Base-by-base conservation (phyloP, 2,888 invertebrate genomes). In the Pseudeuparius sepicola region DNA sequence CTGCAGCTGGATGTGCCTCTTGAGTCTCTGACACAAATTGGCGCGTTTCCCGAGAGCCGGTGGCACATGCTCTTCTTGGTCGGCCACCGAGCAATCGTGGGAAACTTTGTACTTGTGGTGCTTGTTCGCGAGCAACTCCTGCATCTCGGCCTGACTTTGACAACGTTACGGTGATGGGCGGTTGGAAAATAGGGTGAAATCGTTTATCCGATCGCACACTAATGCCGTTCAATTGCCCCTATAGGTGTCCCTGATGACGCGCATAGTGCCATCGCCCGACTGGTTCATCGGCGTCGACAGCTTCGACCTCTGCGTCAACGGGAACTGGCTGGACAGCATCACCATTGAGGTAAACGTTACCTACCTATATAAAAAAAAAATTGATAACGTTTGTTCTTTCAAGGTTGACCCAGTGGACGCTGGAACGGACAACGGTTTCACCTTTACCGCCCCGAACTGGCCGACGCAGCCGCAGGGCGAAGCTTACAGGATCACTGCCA, bases 391-490 rank as follows among this genome's bases (percentile, higher is more conserved):
- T 20, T n/a, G n/a, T 20, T 7, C 6, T 24, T 38, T 35, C 3
- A 61, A 84, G 85, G 78, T 89, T 64, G 85, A 87, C 61, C 92
- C 92, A 1, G 64, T 89, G 51, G 93, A 93, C 63, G 92, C 89
- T 9, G 93, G 93, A 32, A 90, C 89, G 25, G 92, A 93, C 69
- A 87, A 88, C 63, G 93, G 93, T 3, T 86, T 92, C 66, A 92
- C 92, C 33, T 94, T 93, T 66, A 92, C 92, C 11, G 86, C 93
- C n/a, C 90, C 90, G 31, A 88, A 90, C 67, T 93, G 93, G 92
- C 85, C 87, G 33, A 88, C 89, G 12, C 80, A 84, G 31, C 92
- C 92, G 2, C 85, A 83, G 59, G 86, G 88, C 46, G 80, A 82
- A 46, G 85, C 90, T 47, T 84, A 85, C 65, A 75, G 82, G 53